These are phyloP conservation scores for Phocides pigmalion DNA, from an alignment of 1,140 invertebrate genomes.

Conservation along the genomic window DNA sequence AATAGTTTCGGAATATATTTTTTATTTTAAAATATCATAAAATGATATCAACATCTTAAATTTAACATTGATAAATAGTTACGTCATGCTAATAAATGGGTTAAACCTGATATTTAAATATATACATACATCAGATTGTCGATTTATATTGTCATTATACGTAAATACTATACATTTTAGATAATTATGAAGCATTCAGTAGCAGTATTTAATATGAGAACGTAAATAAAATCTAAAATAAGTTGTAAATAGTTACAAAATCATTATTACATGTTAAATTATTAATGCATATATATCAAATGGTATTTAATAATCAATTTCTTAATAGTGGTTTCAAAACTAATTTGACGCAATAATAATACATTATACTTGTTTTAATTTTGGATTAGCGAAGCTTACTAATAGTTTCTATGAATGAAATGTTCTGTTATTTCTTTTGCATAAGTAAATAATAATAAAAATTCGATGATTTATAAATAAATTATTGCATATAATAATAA, in stretches of 20 bases:
- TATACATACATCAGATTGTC: conserved; percentile 67
- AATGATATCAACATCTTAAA: conserved; percentile 82
- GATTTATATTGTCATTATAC: conserved; percentile 66
- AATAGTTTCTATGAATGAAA: too few relatives aligned
- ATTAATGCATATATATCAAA: too few relatives aligned
- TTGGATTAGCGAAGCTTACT: too few relatives aligned
- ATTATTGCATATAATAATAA: too few relatives aligned
- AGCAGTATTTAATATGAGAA: conserved; percentile 20
- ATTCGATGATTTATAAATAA: too few relatives aligned
- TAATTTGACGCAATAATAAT: too few relatives aligned
- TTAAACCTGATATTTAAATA: conserved; percentile 65
- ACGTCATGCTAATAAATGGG: conserved; percentile 64
- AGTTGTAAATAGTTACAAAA: not conserved
- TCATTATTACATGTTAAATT: too few relatives aligned
- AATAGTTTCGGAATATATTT: conserved; percentile 51
- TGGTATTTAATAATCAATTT: too few relatives aligned
- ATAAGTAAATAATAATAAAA: too few relatives aligned
- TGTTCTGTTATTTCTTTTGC: too few relatives aligned
- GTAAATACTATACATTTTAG: conserved; percentile 6
- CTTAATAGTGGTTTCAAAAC: too few relatives aligned
- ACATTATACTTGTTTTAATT: too few relatives aligned
- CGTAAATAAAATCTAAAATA: conserved; percentile 12
- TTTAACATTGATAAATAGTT: conserved; percentile 81
- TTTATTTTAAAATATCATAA: conserved; percentile 83
- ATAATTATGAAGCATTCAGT: conserved; percentile 1